Base-by-base conservation (phyloP, 2,888 invertebrate species). In the Torymus aiolomorphi region DNA sequence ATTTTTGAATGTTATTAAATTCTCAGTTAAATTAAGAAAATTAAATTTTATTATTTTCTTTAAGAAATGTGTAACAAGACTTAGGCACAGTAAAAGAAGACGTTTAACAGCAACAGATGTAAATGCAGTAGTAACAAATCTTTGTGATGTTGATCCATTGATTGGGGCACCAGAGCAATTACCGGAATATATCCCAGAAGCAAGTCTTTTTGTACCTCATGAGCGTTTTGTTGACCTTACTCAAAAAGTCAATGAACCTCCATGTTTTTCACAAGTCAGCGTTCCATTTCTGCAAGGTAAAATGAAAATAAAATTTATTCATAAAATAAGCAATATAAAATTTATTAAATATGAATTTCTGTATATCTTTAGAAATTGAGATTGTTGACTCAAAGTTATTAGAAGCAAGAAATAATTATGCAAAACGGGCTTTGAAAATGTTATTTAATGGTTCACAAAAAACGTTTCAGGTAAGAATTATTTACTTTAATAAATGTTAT, bases 401-500 rank as follows among this genome's bases (percentile, higher is more conserved):
- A 0, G 90, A 90, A 81, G 87, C 88, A 8, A 86, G 90, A 57
- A 86, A 88, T 66, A 89, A 84, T 85, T 90, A 90, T 82, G 88
- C 89, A 0, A 90, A 90, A 83, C 86, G 88, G 63, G 89, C 89
- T 42, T 83, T 90, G 69, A 90, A 90, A 83, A 90, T 88, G 10
- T 85, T 90, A 56, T 90, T 89, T 67, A 90, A 90, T 80, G 88
- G 90, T 5, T 89, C 90, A 4, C 89, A 90, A 52, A 90, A 90
- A 75, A 90, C 89, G 13, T 90, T 90, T 85, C 89, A 90, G 85
- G 90, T 89, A 85, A 65, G 42, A 52, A 14, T 49, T 51, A 66
- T 52, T n/a, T 52, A 1, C 20, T 65, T n/a, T n/a, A 18, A 12
- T 18, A 49, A 31, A 31, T 5, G 31, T 31, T 31, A 31, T 31